Base-by-base conservation (phyloP, 2,113 vertebrate genomes). In the Rhinopomastus cyanomelas region DNA sequence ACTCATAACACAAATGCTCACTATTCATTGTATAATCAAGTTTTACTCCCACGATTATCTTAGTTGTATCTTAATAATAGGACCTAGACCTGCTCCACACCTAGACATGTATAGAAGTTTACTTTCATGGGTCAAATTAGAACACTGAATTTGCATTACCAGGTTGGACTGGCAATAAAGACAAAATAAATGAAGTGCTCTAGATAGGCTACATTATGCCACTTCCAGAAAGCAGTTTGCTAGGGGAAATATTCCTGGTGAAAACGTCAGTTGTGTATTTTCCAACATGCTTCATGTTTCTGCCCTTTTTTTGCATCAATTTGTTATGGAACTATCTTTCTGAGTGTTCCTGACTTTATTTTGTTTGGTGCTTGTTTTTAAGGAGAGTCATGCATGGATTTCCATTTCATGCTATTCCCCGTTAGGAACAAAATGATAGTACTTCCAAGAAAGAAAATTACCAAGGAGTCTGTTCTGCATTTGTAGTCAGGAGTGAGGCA, bases 391-490 rank as follows among this genome's bases (percentile, higher is more conserved):
- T 85, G 87, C 90, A 84, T 29, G 26, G 65, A 92, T 88, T 91
- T 88, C 75, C 88, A 95, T 75, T 88, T 87, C 75, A 88, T 69
- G 61, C 66, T 95, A 92, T 88, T 96, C 23, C 53, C 73, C 81
- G 65, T 52, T 62, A 90, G 73, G 73, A 95, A 92, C 66, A 94
- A 93, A 93, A 87, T 79, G 59, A 90, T 19, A 5, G 85, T 37
- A 87, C 75, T 95, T 95, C 67, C 94, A 95, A 93, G 91, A 71
- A 85, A 89, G 76, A 95, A 94, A 96, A 96, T 92, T 90, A 89
- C 76, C 85, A 86, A 53, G 44, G 83, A 95, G 93, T 95, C 91
- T 95, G 96, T 87, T 95, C 93, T 89, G 85, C 89, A 93, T 96
- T 96, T 97, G 91, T 88, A 95, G 89, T 86, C 78, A 89, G 72